These are phyloP conservation scores for Aurelia sp. DNA, from an alignment of 30 jellyfish, hydroid and myxozoan species.

Conservation along the genomic window DNA sequence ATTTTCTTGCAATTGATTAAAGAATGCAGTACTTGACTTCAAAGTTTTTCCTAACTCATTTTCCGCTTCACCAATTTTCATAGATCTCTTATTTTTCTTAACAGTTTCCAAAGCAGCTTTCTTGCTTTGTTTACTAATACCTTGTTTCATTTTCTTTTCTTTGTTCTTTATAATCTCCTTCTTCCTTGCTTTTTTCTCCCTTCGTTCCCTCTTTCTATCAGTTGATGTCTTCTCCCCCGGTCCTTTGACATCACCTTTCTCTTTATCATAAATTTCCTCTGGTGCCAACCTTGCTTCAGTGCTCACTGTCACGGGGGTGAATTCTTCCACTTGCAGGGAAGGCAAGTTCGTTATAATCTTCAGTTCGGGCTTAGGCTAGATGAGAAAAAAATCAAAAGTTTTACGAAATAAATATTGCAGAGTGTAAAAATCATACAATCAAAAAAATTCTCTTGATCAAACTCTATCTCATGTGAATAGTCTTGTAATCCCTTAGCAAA, in stretches of 20 bases:
- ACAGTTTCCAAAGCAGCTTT: constrained; percentile 47
- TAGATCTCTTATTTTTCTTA: constrained; percentile 16
- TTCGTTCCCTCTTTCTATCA: constrained; percentile 68
- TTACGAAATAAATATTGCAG: too few relatives aligned
- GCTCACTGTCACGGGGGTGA: constrained; percentile 87
- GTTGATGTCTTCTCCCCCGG: constrained; percentile 64
- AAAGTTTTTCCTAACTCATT: constrained; percentile 20
- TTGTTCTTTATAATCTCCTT: constrained; percentile 17
- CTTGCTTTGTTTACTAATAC: constrained; percentile 21
- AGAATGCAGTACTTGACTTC: constrained; percentile 79
- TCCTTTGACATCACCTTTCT: constrained; percentile 42
- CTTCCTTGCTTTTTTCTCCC: constrained; percentile 61
- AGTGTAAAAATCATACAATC: too few relatives aligned
- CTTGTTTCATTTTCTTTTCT: constrained; percentile 17
- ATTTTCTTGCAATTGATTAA: constrained; percentile 84
- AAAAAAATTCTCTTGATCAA: too few relatives aligned
- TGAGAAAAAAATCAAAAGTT: not conserved
- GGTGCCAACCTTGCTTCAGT: constrained; percentile 67
- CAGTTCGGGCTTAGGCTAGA: constrained; percentile 92
- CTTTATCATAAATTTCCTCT: constrained; percentile 67
- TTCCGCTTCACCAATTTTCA: constrained; percentile 26
- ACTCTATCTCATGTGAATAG: too few relatives aligned
- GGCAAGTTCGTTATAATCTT: constrained; percentile 86
- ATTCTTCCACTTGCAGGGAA: constrained; percentile 89
- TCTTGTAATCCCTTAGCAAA: too few relatives aligned